Evolutionary conservation across 1,140 invertebrate genomes (phyloP).

Genomic region (Drosophila varians): DNA sequence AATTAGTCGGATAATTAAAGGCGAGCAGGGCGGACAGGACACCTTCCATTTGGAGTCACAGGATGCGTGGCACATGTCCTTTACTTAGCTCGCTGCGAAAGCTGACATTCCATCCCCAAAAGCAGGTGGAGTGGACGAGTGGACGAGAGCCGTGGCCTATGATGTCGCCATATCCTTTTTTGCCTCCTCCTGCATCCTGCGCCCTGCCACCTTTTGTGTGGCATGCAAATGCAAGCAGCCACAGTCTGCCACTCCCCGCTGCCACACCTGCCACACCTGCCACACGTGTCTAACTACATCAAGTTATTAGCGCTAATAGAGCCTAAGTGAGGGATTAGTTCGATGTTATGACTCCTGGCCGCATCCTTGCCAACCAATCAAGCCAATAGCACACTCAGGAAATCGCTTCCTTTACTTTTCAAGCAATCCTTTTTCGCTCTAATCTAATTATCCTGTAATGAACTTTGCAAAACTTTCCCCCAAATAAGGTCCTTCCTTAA

Average conservation of each 20-base stretch:
- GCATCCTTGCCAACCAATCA: conserved; percentile 7
- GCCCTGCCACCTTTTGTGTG: not conserved
- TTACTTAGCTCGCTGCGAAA: not conserved
- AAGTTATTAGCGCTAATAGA: conserved; percentile 67
- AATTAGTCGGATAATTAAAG: conserved; percentile 38
- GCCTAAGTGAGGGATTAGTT: conserved; percentile 66
- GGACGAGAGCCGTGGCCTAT: conserved; percentile 23
- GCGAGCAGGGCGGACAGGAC: not conserved
- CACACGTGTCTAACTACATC: conserved; percentile 58
- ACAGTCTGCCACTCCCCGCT: not conserved
- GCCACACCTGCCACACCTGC: not conserved
- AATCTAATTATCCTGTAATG: conserved; percentile 1
- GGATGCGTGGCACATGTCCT: conserved; percentile 3
- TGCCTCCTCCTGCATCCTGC: not conserved
- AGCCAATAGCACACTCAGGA: conserved; percentile 6
- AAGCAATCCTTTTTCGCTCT: not conserved
- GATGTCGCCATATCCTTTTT: not conserved
- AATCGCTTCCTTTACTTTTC: not conserved
- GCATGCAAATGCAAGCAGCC: conserved; percentile 14
- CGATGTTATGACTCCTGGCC: conserved; percentile 58
- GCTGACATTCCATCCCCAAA: conserved; percentile 1
- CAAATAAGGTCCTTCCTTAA: not conserved
- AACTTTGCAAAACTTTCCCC: not conserved
- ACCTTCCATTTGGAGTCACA: not conserved
- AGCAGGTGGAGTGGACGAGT: conserved; percentile 8